Conservation (phyloP, 2,797 vertebrate species). For the Gila robusta region DNA sequence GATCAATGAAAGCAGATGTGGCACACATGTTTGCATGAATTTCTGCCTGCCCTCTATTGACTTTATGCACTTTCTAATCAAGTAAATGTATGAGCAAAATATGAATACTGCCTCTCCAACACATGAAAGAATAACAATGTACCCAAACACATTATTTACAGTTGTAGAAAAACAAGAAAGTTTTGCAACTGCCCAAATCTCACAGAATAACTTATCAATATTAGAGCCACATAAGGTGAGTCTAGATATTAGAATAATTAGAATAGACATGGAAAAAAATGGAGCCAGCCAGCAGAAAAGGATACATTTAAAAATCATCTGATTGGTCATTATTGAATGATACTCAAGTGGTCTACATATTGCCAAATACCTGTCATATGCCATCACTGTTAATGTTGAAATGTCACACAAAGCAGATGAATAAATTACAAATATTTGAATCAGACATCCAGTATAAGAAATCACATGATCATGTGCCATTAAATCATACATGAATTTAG, state of each 20-base stretch:
- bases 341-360: slow-evolving; percentile 3
- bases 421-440: slow-evolving; percentile 28
- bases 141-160: slow-evolving; percentile 9
- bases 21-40: neutral
- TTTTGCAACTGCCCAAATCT: neutral
- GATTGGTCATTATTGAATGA: slow-evolving; percentile 55
- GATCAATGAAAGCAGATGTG: slow-evolving; percentile 40
- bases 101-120: neutral
- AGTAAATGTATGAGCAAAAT: neutral
- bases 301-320: slow-evolving; percentile 44
- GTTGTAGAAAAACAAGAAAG: neutral
- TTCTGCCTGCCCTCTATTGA: neutral
- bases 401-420: slow-evolving; percentile 55
- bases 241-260: slow-evolving; percentile 19
- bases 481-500: slow-evolving; percentile 60
- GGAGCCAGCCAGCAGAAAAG: slow-evolving; percentile 56
- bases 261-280: neutral
- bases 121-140: neutral
- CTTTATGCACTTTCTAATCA: neutral
- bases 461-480: slow-evolving; percentile 42
- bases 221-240: neutral
- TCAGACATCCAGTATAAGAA: slow-evolving; percentile 55
- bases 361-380: neutral
- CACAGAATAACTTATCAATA: slow-evolving; percentile 27
- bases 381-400: slow-evolving; percentile 52